These are phyloP conservation scores for Paramisgurnus dabryanus DNA, from an alignment of 2,113 vertebrate genomes.

Conservation along the genomic window DNA sequence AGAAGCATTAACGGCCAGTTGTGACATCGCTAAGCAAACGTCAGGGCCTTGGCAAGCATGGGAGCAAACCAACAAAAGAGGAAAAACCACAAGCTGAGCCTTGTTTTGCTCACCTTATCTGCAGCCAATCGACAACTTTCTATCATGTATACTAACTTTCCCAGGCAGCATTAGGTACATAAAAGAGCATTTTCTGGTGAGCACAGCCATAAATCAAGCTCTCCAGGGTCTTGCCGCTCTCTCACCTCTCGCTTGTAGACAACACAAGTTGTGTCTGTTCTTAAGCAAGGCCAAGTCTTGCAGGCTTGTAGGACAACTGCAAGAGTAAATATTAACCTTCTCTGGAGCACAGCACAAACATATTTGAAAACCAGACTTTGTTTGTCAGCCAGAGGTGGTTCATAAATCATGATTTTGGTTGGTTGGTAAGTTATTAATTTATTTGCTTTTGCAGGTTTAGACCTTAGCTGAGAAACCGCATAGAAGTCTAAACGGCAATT, in stretches of 20 bases:
- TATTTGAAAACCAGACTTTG: background rate
- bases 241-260: slow-evolving; percentile 48
- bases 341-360: slow-evolving; percentile 17
- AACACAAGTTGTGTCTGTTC: slow-evolving; percentile 55
- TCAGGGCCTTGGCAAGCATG: slow-evolving; percentile 63
- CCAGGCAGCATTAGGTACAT: slow-evolving; percentile 63
- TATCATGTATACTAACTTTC: slow-evolving; percentile 68
- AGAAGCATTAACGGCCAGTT: slow-evolving; percentile 70
- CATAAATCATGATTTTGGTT: slow-evolving; percentile 29
- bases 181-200: slow-evolving; percentile 53
- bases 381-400: background rate
- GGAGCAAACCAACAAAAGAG: slow-evolving; percentile 58
- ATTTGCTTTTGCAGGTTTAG: background rate
- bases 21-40: slow-evolving; percentile 66
- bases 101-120: slow-evolving; percentile 60
- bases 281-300: slow-evolving; percentile 31
- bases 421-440: slow-evolving; percentile 6
- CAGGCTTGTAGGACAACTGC: slow-evolving; percentile 49
- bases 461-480: slow-evolving; percentile 12
- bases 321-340: slow-evolving; percentile 40
- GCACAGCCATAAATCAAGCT: slow-evolving; percentile 62
- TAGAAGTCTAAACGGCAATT: background rate
- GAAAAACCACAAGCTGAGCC: slow-evolving; percentile 64
- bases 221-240: slow-evolving; percentile 45
- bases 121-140: slow-evolving; percentile 67